Evolutionary conservation across 2,888 invertebrate species (phyloP), one percentile per base, ranked within the genome.

Genomic region (Mythimna pallens): DNA sequence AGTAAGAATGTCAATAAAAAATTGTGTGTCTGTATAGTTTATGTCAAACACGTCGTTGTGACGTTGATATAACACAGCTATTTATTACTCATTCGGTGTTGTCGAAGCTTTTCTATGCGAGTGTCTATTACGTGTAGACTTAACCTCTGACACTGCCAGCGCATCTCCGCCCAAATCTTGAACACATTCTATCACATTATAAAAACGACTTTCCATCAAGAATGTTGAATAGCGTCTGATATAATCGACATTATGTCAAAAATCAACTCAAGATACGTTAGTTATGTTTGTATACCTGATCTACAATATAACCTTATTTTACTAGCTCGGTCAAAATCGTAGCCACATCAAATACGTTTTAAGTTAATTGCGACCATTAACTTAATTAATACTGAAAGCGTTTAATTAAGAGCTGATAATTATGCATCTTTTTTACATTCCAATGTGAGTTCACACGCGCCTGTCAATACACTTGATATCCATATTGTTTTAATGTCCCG

Each of bases 131-230:
- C 81, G 81, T 70, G 58, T 54, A n/a, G 67, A 52, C 40, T 82
- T 89, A 82, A 90, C 89, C 89, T 87, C 72, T 89, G 90, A 88
- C 89, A 83, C 67, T 34, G 81, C 81, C 54, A 57, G 52, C 78
- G 47, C 80, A 63, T 73, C 72, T 78, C 70, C 64, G 62, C 62
- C 73, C 34, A 57, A 70, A 68, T 69, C 65, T 36, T 73, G 68
- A 57, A 65, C 65, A 62, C 64, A 70, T 68, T 79, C 73, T 66
- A 80, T 69, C 64, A 76, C 78, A 86, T 83, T 83, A 84, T 73
- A 83, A 81, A 82, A 86, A 86, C 80, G 68, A 84, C 84, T 87
- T 88, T 87, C 86, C 72, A 86, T 83, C 71, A 65, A 73, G 68
- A 83, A 81, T 82, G 63, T 75, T 76, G 68, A 76, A 78, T 78